Conservation (phyloP, 2,888 invertebrate genomes). For the Keiferia lycopersicella region DNA sequence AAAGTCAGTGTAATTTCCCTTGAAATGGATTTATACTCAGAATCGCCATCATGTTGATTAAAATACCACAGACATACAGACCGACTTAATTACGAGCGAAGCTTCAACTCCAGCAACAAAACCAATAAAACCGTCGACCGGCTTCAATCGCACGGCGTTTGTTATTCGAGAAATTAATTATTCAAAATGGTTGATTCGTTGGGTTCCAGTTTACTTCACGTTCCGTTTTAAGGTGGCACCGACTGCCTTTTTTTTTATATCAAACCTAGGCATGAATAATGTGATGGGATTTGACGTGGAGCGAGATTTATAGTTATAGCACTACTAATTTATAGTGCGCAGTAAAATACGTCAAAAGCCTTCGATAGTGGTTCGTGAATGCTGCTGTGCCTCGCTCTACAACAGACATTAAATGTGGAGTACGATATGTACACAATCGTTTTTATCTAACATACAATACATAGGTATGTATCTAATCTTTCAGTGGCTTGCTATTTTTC, state of each 20-base stretch:
- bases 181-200: conserved; percentile 20
- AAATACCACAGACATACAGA: conserved; percentile 10
- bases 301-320: conserved; percentile 75
- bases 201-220: conserved; percentile 12
- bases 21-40: background rate
- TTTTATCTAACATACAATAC: background rate
- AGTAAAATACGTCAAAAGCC: conserved; percentile 71
- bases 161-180: conserved; percentile 16
- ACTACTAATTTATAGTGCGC: conserved; percentile 67
- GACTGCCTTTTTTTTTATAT: conserved; percentile 51
- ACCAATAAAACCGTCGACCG: background rate
- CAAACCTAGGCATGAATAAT: conserved; percentile 64
- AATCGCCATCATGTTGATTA: background rate
- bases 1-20: no score
- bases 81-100: conserved; percentile 6
- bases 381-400: conserved; percentile 24
- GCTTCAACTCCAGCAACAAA: background rate
- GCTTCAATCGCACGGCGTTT: background rate
- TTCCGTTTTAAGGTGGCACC: conserved; percentile 12
- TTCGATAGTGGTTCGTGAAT: conserved; percentile 45
- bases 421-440: background rate
- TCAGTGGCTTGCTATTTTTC: no score
- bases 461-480: no score
- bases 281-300: conserved; percentile 72
- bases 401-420: background rate